phyloP scores from a whole-genome alignment of 2,888 invertebrate species.

The Leptopilina drosophilae region DNA sequence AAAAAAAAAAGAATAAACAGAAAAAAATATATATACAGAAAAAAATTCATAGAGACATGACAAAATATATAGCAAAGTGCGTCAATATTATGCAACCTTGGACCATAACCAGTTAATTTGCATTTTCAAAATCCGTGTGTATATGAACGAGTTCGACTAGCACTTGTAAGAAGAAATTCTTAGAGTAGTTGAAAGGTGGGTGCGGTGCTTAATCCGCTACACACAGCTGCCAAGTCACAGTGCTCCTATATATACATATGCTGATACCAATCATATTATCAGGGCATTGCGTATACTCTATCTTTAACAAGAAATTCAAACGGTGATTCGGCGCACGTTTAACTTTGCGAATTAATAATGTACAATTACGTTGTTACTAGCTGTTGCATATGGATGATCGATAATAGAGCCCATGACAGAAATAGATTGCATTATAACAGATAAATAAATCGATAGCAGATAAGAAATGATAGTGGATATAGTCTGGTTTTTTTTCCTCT shows the following conservation, averaged over 20 bases:
- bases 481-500: neutral
- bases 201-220: slow-evolving; percentile 37
- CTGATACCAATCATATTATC: slow-evolving; percentile 41
- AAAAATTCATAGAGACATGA: neutral
- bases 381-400: slow-evolving; percentile 36
- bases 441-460: slow-evolving; percentile 14
- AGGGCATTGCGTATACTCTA: slow-evolving; percentile 18
- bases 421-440: slow-evolving; percentile 32
- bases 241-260: neutral
- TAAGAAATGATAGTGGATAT: slow-evolving; percentile 13
- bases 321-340: slow-evolving; percentile 38
- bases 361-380: slow-evolving; percentile 31
- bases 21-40: too few species aligned
- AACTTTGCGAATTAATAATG: slow-evolving; percentile 34
- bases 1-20: neutral
- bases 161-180: slow-evolving; percentile 35
- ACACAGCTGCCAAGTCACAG: slow-evolving; percentile 32
- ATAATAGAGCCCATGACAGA: slow-evolving; percentile 26
- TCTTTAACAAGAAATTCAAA: slow-evolving; percentile 37
- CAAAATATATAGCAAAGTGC: slow-evolving; percentile 20
- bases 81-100: slow-evolving; percentile 35
- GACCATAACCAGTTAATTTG: slow-evolving; percentile 30
- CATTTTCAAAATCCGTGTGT: slow-evolving; percentile 35
- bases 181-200: slow-evolving; percentile 39
- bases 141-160: slow-evolving; percentile 34